Conservation (phyloP, 2,797 vertebrate genomes). For the Neomorphus geoffroyi region DNA sequence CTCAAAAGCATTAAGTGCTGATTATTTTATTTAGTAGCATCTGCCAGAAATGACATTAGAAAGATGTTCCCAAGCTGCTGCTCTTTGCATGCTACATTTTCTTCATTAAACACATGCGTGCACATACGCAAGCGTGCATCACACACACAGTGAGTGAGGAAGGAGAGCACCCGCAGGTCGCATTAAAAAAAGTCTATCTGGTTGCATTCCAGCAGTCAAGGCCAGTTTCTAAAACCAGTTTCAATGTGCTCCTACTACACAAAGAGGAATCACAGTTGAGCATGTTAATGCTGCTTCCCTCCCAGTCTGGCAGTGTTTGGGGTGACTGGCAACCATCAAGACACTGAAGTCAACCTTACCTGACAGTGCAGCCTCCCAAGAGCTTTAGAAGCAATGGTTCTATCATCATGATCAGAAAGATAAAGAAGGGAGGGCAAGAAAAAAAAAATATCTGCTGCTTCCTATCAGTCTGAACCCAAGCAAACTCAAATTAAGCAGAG, state of each 20-base stretch:
- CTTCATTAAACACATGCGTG: background rate
- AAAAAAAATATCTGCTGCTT: background rate
- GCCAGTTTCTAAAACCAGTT: background rate
- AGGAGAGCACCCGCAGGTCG: background rate
- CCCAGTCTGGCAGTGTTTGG: background rate
- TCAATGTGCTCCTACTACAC: background rate
- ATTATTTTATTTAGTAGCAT: background rate
- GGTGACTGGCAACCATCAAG: background rate
- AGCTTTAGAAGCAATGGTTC: background rate
- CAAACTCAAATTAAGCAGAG: background rate
- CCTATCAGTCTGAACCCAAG: background rate
- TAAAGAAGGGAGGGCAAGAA: background rate
- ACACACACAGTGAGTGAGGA: rapidly evolving
- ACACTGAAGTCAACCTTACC: background rate
- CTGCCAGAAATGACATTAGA: background rate
- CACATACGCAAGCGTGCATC: background rate
- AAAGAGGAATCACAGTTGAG: background rate
- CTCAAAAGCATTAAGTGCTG: background rate
- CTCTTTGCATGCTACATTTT: background rate
- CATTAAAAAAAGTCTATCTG: background rate
- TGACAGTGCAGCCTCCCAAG: background rate
- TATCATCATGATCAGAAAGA: background rate
- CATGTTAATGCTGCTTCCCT: background rate
- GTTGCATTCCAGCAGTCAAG: background rate
- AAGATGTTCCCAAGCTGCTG: background rate